Evolutionary conservation across 2,797 vertebrate genomes (phyloP), one percentile per base, ranked within the genome.

Genomic region (Nannoperca australis): DNA sequence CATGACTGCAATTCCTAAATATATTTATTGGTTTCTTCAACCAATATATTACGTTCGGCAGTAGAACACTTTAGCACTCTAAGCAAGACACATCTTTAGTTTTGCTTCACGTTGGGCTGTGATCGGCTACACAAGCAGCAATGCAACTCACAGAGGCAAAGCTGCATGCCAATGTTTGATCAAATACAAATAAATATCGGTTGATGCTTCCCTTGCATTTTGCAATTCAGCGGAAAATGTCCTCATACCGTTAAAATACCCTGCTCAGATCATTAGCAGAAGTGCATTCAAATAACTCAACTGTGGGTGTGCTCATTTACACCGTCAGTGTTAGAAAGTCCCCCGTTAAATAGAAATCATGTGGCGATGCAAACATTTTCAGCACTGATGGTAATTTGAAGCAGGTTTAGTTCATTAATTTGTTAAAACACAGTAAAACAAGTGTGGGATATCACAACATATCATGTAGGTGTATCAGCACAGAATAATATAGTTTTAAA

Each of bases 191-290:
- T 51, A 18, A 27, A 20, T n/a, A 8, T 65, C 27, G 30, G 17
- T 17, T 44, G 24, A 64, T 3, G 38, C 36, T 75, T 70, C 4
- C 18, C 62, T 78, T 73, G 67, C 38, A 70, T 67, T 68, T 81
- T 58, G 56, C 50, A 65, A 66, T 30, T 77, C 17, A 72, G 53
- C 56, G 68, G 60, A 62, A 80, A 70, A 83, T 66, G 36, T 44
- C 50, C 69, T 45, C 32, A 60, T 61, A 36, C 22, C 60, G 56
- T 74, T 68, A 69, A 80, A 80, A 67, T 51, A 74, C 40, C 1
- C 59, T 49, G 71, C 60, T 81, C 58, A 59, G 60, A n/a, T 69
- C 56, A 89, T 85, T 70, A 81, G 66, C 2, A 0, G 53, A 30
- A 7, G 73, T 34, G 44, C 36, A 63, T 54, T 80, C 7, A 70